Conservation (phyloP, 2,888 invertebrate species). For the Bimastos eiseni region DNA sequence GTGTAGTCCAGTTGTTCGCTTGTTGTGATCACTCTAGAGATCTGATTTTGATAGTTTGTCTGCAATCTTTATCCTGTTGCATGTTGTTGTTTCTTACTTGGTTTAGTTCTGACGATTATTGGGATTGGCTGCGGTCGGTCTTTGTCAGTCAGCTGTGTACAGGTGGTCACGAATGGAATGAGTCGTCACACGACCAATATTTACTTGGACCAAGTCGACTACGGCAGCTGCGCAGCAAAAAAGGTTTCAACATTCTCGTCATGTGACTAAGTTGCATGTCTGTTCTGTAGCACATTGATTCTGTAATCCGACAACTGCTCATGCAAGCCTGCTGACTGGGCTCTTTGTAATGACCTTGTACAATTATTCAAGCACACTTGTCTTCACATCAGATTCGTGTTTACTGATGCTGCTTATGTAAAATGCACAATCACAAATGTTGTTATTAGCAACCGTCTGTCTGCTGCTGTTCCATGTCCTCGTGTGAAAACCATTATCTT, state of each 20-base stretch:
- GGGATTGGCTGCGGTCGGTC: background rate
- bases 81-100: background rate
- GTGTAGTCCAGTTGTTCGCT: no score
- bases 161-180: background rate
- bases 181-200: background rate
- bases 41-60: no score
- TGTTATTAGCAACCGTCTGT: no score
- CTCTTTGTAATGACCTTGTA: background rate
- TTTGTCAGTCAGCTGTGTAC: background rate
- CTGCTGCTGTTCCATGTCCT: background rate
- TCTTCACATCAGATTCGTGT: background rate
- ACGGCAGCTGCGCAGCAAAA: slow-evolving; percentile 7
- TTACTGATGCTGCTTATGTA: background rate
- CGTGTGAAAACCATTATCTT: no score
- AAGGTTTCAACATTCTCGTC: background rate
- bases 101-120: slow-evolving; percentile 8
- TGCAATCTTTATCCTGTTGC: background rate
- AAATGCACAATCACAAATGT: background rate
- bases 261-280: background rate
- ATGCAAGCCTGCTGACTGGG: background rate
- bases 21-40: no score
- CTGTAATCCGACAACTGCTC: background rate
- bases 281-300: background rate
- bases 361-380: background rate
- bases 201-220: slow-evolving; percentile 3